Conservation (phyloP, 2,113 vertebrate genomes). For the Charadrius vociferus region DNA sequence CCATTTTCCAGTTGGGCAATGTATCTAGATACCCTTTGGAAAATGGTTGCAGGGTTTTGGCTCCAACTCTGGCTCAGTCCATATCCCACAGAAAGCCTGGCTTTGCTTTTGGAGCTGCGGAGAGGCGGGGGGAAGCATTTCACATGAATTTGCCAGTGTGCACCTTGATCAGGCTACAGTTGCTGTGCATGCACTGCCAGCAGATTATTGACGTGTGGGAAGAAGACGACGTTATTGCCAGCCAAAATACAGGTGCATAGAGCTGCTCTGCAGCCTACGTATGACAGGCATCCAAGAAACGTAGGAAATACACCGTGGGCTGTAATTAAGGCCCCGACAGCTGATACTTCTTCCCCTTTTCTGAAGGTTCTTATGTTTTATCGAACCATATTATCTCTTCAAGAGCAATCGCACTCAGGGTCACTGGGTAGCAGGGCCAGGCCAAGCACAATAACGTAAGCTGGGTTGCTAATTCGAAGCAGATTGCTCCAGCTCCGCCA, state of each 20-base stretch:
- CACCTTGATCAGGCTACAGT: background rate
- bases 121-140: background rate
- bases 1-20: background rate
- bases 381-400: background rate
- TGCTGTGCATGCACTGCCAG: background rate
- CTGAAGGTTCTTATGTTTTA: background rate
- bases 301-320: background rate
- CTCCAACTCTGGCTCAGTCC: background rate
- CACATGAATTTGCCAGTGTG: background rate
- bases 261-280: background rate
- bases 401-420: background rate
- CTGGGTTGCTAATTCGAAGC: background rate
- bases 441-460: slow-evolving; percentile 47
- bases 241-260: slow-evolving; percentile 50
- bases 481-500: background rate
- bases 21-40: background rate
- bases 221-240: background rate
- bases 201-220: background rate
- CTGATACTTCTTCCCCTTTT: background rate
- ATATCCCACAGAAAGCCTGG: background rate
- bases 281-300: background rate
- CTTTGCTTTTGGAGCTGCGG: background rate
- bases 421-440: background rate
- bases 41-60: background rate
- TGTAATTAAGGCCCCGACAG: background rate